These are phyloP conservation scores for Heterocephalus glaber DNA, from an alignment of 2,113 vertebrate species.

Conservation along the genomic window DNA sequence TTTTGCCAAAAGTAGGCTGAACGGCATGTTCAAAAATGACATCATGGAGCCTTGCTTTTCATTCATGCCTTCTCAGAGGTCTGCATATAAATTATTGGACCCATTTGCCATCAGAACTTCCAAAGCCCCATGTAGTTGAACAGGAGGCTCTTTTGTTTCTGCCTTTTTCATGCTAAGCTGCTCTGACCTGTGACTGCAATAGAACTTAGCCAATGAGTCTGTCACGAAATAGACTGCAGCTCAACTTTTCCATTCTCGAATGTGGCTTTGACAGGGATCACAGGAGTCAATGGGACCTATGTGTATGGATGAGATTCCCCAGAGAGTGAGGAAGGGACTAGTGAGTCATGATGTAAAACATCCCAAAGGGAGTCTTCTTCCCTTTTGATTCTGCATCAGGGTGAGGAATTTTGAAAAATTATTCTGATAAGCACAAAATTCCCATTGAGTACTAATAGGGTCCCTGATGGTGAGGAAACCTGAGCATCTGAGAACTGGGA, in stretches of 20 bases:
- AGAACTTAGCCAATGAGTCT: neutral
- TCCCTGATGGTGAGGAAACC: constrained; percentile 57
- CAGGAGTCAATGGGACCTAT: constrained; percentile 51
- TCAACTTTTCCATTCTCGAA: constrained; percentile 63
- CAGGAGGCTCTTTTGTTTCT: constrained; percentile 54
- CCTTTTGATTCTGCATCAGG: constrained; percentile 55
- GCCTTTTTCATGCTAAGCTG: constrained; percentile 21
- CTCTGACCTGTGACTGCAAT: neutral
- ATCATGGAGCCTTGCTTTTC: neutral
- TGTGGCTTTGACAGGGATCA: constrained; percentile 44
- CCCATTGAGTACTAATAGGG: constrained; percentile 51
- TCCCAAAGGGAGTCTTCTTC: constrained; percentile 37
- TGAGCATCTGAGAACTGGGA: constrained; percentile 69
- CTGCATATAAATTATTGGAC: constrained; percentile 44
- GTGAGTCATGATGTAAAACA: constrained; percentile 47
- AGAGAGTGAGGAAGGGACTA: constrained; percentile 32
- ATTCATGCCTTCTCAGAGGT: constrained; percentile 51
- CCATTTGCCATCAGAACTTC: constrained; percentile 38
- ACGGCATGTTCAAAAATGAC: neutral
- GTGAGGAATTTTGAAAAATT: constrained; percentile 67
- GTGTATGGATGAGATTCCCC: constrained; percentile 16
- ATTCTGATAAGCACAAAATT: constrained; percentile 64
- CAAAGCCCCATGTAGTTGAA: constrained; percentile 32
- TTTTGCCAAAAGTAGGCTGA: neutral
- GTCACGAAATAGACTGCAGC: neutral